Conservation (phyloP, 2,797 vertebrate species). For the Halcyon badia region DNA sequence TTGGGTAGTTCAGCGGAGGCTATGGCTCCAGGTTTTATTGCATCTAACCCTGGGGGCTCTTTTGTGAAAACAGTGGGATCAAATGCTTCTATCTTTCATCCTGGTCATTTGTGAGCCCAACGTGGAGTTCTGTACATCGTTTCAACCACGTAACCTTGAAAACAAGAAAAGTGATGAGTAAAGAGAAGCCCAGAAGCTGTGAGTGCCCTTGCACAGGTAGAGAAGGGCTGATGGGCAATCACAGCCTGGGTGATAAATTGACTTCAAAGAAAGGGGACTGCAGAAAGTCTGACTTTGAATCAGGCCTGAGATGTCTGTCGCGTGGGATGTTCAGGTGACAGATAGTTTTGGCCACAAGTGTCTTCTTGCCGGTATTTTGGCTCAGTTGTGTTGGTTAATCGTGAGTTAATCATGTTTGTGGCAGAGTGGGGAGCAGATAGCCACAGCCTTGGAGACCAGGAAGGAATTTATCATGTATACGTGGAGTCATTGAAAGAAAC, state of each 20-base stretch:
- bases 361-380: background rate
- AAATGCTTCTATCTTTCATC: background rate
- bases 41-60: background rate
- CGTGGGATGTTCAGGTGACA: background rate
- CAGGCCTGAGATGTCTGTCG: background rate
- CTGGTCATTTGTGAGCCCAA: background rate
- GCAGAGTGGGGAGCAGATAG: background rate
- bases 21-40: background rate
- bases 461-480: background rate
- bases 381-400: background rate
- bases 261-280: background rate
- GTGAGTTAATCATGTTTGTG: background rate
- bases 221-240: background rate
- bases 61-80: background rate
- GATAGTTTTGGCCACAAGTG: background rate
- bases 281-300: background rate
- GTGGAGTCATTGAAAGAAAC: background rate
- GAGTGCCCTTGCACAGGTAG: background rate
- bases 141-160: background rate
- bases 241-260: background rate
- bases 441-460: background rate
- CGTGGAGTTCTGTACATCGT: background rate
- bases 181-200: background rate
- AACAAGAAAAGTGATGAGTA: background rate
- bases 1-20: slow-evolving; percentile 2